Conservation (phyloP, 2,888 invertebrate species). For the Luperina testacea region DNA sequence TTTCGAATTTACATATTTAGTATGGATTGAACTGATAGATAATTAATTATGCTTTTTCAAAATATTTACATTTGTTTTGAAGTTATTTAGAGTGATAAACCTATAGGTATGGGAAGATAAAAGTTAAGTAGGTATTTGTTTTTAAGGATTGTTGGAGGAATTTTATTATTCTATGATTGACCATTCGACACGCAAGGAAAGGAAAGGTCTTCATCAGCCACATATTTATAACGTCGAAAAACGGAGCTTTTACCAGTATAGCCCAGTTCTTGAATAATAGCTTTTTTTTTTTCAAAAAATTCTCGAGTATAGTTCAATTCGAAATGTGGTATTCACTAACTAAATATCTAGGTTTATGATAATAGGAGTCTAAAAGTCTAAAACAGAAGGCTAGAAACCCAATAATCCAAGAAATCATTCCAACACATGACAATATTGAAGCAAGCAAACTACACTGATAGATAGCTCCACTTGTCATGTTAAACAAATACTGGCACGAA, state of each 20-base stretch:
- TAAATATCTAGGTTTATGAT: background rate
- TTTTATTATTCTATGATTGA: background rate
- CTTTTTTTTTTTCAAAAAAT: background rate
- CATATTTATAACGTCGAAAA: too few species aligned
- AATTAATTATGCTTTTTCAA: background rate
- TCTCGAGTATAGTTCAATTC: too few species aligned
- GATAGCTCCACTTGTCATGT: constrained; percentile 10
- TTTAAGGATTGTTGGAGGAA: background rate
- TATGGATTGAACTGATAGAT: background rate
- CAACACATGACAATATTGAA: background rate
- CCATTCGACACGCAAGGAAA: background rate
- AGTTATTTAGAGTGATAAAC: too few species aligned
- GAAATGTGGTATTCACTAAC: too few species aligned
- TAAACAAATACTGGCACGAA: constrained; percentile 9
- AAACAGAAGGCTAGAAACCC: background rate
- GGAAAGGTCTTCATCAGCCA: background rate
- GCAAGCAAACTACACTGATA: background rate
- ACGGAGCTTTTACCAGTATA: too few species aligned
- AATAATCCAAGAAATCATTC: background rate
- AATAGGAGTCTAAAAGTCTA: background rate
- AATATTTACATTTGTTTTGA: background rate
- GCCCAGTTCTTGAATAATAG: too few species aligned
- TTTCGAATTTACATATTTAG: background rate
- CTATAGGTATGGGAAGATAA: too few species aligned
- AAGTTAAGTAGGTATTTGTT: too few species aligned